Percentiles rank a stretch among this genome's conserved stretches.
Evolutionary conservation across 2,113 vertebrate genomes (phyloP).

Genomic region (Pedetes capensis): DNA sequence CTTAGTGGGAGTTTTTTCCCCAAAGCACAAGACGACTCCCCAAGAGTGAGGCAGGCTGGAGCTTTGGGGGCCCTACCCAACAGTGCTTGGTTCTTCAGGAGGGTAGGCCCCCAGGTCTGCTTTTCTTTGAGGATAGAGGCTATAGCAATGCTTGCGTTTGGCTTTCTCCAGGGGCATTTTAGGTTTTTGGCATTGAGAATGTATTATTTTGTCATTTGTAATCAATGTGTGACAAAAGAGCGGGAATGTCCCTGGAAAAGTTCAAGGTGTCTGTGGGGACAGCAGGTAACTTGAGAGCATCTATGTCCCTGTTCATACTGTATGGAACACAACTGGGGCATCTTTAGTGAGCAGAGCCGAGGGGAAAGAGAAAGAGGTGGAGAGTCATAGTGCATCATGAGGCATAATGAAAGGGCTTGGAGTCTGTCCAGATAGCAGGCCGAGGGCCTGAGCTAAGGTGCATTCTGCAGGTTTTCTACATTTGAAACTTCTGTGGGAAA

Average conservation of each 20-base stretch:
- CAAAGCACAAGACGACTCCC: neutral
- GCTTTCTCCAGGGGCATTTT: neutral
- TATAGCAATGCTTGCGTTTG: neutral
- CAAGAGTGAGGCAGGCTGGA: neutral
- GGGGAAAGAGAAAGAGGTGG: neutral
- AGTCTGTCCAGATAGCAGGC: neutral
- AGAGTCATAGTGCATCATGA: neutral
- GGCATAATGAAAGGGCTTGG: neutral
- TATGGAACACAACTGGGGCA: neutral
- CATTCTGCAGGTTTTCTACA: neutral
- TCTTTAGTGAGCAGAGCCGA: neutral
- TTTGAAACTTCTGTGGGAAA: neutral
- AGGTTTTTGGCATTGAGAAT: neutral
- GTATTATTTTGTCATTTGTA: constrained; percentile 31
- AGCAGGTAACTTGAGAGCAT: neutral
- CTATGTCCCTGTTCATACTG: neutral
- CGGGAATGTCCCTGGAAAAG: neutral
- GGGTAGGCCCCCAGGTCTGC: neutral
- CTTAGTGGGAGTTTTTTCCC: neutral
- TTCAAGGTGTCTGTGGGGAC: neutral
- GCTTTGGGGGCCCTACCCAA: neutral
- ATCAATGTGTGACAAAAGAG: neutral
- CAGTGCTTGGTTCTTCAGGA: no score
- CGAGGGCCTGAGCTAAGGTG: neutral
- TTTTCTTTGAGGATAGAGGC: neutral